Evolutionary conservation across 2,113 vertebrate genomes (phyloP), one percentile per base, ranked within the genome.

Genomic region (Cacatua alba): DNA sequence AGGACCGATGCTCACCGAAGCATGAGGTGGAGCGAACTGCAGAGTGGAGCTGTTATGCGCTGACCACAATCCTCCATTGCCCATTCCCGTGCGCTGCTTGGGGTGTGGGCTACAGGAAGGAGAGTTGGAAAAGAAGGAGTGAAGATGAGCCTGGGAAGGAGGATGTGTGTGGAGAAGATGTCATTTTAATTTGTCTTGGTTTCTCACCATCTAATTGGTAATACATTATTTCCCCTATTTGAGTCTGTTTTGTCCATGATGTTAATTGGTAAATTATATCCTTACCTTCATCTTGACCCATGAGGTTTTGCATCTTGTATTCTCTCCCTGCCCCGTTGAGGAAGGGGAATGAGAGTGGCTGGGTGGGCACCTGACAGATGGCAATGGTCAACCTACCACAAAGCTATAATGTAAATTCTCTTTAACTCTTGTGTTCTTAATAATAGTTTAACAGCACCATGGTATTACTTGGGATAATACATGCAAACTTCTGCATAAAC

Each of bases 111-210:
- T 67, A 51, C 57, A 59, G 52, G n/a, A 82, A 43, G 35, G 4
- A 57, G 4, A 53, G 3, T 0, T 63, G 43, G 31, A 28, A 83
- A 68, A 52, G 46, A 49, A 79, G 29, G 33, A 59, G 8, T 23
- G 17, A 93, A 57, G 13, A 3, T 49, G 52, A 71, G 24, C 26
- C 25, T 71, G 26, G 18, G 18, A 17, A 89, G 62, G 86, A 9
- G 1, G 2, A 3, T 0, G 1, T 57, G 6, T 35, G 15, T 35
- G 46, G 15, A 65, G 21, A 71, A 74, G 41, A 51, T 35, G 15
- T 3, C 1, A 23, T 39, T 91, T 77, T 41, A 37, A 57, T 70
- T 78, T 75, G 8, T 9, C 9, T 10, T 31, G 65, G 4, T 65
- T 94, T 76, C 51, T 55, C 26, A 71, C 13, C 13, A 62, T 49